A percentile compares a stretch with the other conserved stretches of the same genome.
These are phyloP conservation scores for Drosophila auraria DNA, from an alignment of 1,140 invertebrate species.

Conservation along the genomic window DNA sequence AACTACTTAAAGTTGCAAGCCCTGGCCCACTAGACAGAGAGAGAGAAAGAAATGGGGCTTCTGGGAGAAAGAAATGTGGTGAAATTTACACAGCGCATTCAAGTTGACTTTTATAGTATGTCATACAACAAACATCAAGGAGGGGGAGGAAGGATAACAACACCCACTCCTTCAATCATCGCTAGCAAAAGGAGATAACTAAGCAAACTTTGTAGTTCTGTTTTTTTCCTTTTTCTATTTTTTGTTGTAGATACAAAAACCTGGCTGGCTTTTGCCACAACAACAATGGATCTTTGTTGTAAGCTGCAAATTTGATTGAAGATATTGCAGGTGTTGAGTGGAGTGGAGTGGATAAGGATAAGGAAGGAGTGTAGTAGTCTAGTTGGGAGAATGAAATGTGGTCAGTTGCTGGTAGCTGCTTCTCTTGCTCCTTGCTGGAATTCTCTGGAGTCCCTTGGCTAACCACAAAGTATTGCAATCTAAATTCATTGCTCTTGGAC, in stretches of 20 bases:
- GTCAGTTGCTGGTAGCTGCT: conserved; percentile 4
- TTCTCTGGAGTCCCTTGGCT: conserved; percentile 7
- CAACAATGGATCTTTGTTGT: conserved; percentile 53
- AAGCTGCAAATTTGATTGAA: conserved; percentile 64
- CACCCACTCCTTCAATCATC: conserved; percentile 12
- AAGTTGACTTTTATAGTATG: conserved; percentile 81
- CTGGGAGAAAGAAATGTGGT: conserved; percentile 37
- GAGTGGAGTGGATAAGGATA: conserved; percentile 28
- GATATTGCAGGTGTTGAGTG: conserved; percentile 48
- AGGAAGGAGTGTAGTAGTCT: conserved; percentile 14
- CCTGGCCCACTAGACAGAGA: conserved; percentile 16
- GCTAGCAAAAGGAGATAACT: conserved; percentile 63
- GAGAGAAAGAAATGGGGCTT: conserved; percentile 3
- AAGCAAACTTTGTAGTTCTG: conserved; percentile 73
- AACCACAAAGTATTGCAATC: conserved; percentile 37
- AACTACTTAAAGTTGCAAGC: conserved; percentile 79
- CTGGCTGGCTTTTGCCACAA: conserved; percentile 1
- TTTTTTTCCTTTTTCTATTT: no score
- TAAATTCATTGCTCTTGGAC: conserved; percentile 17
- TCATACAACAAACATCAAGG: conserved; percentile 74
- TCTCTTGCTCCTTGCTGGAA: background rate
- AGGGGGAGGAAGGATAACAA: background rate
- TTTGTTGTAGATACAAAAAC: conserved; percentile 55
- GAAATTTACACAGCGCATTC: conserved; percentile 76
- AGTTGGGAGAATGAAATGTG: conserved; percentile 18